Base-by-base conservation (phyloP, 1,140 invertebrate species). In the Oryzaephilus surinamensis region DNA sequence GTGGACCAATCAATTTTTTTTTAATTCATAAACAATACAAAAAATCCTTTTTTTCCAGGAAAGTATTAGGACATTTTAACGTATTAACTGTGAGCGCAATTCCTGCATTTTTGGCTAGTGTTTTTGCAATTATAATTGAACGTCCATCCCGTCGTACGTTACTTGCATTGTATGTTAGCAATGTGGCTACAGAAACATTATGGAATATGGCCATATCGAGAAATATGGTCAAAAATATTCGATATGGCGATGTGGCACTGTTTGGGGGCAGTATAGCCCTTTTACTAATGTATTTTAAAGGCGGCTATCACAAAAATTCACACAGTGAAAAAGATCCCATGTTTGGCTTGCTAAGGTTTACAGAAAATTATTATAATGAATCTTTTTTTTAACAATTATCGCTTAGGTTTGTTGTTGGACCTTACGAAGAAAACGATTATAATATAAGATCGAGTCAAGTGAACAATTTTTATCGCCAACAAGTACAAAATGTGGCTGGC, bases 161-260 rank as follows among this genome's bases (percentile, higher is more conserved):
- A 4, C 60, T 90, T 4, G 75, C 77, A 48, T 62, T 87, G 8
- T 89, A 90, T 62, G 79, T 87, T 31, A 77, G 80, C 27, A 90
- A 88, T 67, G 73, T 87, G 65, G 84, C 83, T 15, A 79, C 79
- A 11, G 84, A 88, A 68, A 79, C 81, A 4, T 53, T 83, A 13
- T 86, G 81, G 61, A 72, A 71, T 45, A 86, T 86, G 82, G 67
- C 72, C 2, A 66, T 76, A 18, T 68, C 69, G 3, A 62, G 79
- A 46, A 73, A 76, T 39, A 71, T 73, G 40, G 63, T 81, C 14
- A 67, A 58, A 6, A 69, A 73, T 6, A 60, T 85, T 41, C 67
- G 68, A 17, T 58, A 74, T 54, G 83, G 81, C 13, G 74, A 83
- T 61, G 70, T 76, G 19, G 62, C 72, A 12, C 76, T 82, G 36